Evolutionary conservation across 2,113 vertebrate genomes (phyloP).

Genomic region (Limnothrissa miodon): DNA sequence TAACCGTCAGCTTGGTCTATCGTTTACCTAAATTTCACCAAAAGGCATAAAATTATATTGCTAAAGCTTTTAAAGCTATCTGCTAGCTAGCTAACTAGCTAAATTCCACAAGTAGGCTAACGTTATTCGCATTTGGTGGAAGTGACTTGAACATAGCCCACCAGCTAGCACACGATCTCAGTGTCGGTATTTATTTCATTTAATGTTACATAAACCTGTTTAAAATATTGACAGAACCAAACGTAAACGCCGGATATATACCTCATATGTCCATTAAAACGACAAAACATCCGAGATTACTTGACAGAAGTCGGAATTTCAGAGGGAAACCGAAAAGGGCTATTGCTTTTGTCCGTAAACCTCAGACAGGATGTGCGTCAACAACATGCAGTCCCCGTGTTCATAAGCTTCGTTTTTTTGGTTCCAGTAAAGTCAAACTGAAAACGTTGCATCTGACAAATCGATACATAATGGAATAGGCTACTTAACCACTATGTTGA

Average conservation of each 20-base stretch:
- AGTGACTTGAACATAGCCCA: background rate
- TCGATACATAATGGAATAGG: background rate
- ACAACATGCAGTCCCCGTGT: background rate
- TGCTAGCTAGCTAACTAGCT: background rate
- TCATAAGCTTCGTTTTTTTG: background rate
- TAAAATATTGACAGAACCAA: background rate
- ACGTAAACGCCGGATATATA: too few species aligned
- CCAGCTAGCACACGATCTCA: background rate
- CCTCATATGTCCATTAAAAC: background rate
- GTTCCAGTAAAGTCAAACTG: background rate
- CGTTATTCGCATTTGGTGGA: background rate
- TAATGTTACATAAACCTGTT: background rate
- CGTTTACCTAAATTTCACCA: background rate
- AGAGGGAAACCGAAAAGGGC: background rate
- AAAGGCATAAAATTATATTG: background rate
- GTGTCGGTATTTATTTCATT: background rate
- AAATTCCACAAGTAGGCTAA: background rate
- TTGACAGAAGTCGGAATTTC: background rate
- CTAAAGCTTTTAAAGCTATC: background rate
- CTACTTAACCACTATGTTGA: background rate
- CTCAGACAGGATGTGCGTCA: background rate
- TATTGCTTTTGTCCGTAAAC: background rate
- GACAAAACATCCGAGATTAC: background rate
- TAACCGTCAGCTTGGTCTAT: background rate
- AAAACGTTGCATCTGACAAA: too few species aligned